A percentile compares a stretch with the other conserved stretches of the same genome.
phyloP scores from a whole-genome alignment of 2,888 invertebrate species.

The Cantharis rustica region DNA sequence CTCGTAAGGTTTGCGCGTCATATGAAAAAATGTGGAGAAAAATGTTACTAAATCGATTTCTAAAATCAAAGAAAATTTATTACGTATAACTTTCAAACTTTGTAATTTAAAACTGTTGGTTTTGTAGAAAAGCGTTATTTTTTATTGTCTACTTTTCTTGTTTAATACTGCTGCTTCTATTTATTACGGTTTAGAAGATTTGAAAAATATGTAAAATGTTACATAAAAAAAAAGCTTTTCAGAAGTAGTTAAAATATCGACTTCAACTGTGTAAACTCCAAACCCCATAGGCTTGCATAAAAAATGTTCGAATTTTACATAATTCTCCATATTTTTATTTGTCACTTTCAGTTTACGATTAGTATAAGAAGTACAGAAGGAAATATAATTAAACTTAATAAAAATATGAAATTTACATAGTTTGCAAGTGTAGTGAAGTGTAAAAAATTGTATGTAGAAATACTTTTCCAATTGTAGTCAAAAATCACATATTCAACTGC shows the following conservation, averaged over 20 bases:
- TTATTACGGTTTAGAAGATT: background rate
- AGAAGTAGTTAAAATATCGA: too few relatives aligned
- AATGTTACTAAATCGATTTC: background rate
- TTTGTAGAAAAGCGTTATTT: background rate
- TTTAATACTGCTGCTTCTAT: background rate
- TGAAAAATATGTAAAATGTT: too few relatives aligned
- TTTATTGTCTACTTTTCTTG: background rate
- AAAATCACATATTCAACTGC: background rate
- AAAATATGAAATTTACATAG: too few relatives aligned
- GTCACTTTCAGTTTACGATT: too few relatives aligned
- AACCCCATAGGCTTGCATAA: too few relatives aligned
- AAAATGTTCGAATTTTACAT: too few relatives aligned
- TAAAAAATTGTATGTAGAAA: background rate
- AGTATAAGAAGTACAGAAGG: too few relatives aligned
- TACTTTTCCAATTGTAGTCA: background rate
- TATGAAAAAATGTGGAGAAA: background rate
- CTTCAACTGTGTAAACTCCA: too few relatives aligned
- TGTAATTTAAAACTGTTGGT: background rate
- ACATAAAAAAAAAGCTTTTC: too few relatives aligned
- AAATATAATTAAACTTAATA: too few relatives aligned
- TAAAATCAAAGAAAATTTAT: background rate
- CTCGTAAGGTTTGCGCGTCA: background rate
- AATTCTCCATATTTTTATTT: too few relatives aligned
- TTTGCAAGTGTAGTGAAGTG: too few relatives aligned
- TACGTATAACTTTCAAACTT: background rate